Conservation (phyloP, 2,113 vertebrate genomes). For the Parotia lawesii region DNA sequence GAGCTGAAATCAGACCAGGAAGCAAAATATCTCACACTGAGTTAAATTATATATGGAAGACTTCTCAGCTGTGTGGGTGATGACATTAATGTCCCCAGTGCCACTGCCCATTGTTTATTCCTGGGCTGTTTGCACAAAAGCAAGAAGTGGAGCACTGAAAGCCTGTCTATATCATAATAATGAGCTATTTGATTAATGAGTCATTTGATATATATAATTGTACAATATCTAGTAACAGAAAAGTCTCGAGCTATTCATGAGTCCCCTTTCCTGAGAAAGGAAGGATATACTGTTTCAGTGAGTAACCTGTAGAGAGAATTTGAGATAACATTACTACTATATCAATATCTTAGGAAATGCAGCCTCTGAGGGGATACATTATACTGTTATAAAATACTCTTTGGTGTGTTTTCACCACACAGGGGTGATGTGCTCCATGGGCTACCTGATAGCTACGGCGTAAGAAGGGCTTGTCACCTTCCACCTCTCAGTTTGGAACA, state of each 20-base stretch:
- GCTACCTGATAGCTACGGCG: neutral
- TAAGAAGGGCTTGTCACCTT: neutral
- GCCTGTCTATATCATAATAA: neutral
- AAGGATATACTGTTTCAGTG: conserved; percentile 64
- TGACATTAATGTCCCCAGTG: neutral
- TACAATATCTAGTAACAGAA: conserved; percentile 68
- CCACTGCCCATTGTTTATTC: neutral
- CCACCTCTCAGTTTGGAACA: neutral
- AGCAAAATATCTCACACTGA: conserved; percentile 7
- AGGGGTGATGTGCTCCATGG: neutral
- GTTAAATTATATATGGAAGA: conserved; percentile 36
- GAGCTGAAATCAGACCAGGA: neutral
- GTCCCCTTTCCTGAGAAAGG: conserved; percentile 58
- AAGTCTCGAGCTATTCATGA: conserved; percentile 42
- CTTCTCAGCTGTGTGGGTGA: neutral
- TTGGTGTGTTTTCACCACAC: neutral
- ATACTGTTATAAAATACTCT: conserved; percentile 13
- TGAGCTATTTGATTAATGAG: conserved; percentile 42
- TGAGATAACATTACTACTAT: conserved; percentile 56
- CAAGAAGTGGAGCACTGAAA: neutral
- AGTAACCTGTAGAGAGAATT: conserved; percentile 44
- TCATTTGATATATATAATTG: conserved; percentile 50
- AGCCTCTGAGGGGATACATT: conserved; percentile 6
- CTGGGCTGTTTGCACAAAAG: neutral
- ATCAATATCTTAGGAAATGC: conserved; percentile 31